These are phyloP conservation scores for Ichneumon xanthorius DNA, from an alignment of 2,888 invertebrate genomes.

Conservation along the genomic window DNA sequence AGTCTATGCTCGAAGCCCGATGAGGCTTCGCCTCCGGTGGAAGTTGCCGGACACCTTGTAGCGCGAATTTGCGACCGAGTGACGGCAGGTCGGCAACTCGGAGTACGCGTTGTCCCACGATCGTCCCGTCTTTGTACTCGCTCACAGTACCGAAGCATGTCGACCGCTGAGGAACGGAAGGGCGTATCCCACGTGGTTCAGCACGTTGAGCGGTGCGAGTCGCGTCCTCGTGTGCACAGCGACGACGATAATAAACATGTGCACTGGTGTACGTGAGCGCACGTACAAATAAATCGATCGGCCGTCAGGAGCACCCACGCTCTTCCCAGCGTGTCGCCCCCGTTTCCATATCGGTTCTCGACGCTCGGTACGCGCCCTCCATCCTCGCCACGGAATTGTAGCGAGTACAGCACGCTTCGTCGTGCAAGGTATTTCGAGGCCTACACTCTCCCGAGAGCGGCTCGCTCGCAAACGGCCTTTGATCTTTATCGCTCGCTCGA, in stretches of 20 bases:
- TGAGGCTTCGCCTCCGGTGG: background rate
- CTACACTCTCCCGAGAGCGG: slow-evolving; percentile 45
- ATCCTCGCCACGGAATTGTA: slow-evolving; percentile 38
- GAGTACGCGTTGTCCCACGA: background rate
- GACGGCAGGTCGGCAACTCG: background rate
- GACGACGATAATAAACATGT: slow-evolving; percentile 14
- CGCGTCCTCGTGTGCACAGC: too few relatives aligned
- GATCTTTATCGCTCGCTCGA: slow-evolving; percentile 66
- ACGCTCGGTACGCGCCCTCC: slow-evolving; percentile 4
- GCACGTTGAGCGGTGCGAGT: too few relatives aligned
- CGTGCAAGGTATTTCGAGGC: slow-evolving; percentile 65
- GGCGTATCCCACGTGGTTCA: too few relatives aligned
- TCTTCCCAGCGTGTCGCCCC: slow-evolving; percentile 46
- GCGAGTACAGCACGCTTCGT: slow-evolving; percentile 53
- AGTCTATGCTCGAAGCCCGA: too few relatives aligned
- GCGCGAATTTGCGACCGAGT: slow-evolving; percentile 3
- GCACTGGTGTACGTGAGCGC: slow-evolving; percentile 19
- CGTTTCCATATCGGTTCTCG: slow-evolving; percentile 61
- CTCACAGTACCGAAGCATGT: too few relatives aligned
- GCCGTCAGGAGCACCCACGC: slow-evolving; percentile 62
- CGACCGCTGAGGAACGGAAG: too few relatives aligned
- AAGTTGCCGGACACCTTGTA: slow-evolving; percentile 3
- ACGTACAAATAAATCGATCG: slow-evolving; percentile 64
- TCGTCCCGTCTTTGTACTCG: too few relatives aligned
- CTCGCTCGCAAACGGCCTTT: slow-evolving; percentile 62